Base-by-base conservation (phyloP, 2,797 vertebrate genomes). In the Alosa sapidissima region DNA sequence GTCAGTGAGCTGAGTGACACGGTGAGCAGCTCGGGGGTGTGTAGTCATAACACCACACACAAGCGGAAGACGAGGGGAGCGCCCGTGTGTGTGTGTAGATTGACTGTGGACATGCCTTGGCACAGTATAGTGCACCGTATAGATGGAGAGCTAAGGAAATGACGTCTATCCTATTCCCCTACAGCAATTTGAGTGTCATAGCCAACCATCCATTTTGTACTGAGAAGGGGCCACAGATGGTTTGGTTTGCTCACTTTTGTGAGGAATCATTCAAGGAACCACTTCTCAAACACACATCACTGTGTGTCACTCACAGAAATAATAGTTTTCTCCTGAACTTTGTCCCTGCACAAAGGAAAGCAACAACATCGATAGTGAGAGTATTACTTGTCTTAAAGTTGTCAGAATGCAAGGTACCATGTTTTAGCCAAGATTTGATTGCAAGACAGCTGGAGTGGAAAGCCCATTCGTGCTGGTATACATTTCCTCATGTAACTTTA, bases 1-100 rank as follows among this genome's bases (percentile, higher is more conserved):
- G 49, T 24, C 83, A 58, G 65, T 36, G 28, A 72, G 65, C 65
- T 72, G 65, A 72, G 65, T 72, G 65, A 72, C 65, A 72, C 5
- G 4, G 65, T 28, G 33, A 14, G 65, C 65, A 5, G 65, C 65
- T 47, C 21, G 51, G n/a, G 33, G 83, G 75, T 45, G 19, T 83
- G 28, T 83, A 41, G 45, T 58, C 58, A 81, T 81, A 81, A 81
- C 45, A 81, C 19, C 47, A 5, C 81, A 49, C 11, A 48, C 49
- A 52, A 21, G 78, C 45, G 81, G 82, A 10, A 58, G 48, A 36
- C 10, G 33, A 9, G 54, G 55, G 54, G 51, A 28, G 28, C 28
- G 28, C 28, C 28, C 9, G 3, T n/a, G 21, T 60, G 21, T 60
- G 55, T 52, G 52, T 55, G 52, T 55, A 68, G 28, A 68, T 41